phyloP scores from a whole-genome alignment of 2,113 vertebrate genomes.

The Sylvilagus bachmani region DNA sequence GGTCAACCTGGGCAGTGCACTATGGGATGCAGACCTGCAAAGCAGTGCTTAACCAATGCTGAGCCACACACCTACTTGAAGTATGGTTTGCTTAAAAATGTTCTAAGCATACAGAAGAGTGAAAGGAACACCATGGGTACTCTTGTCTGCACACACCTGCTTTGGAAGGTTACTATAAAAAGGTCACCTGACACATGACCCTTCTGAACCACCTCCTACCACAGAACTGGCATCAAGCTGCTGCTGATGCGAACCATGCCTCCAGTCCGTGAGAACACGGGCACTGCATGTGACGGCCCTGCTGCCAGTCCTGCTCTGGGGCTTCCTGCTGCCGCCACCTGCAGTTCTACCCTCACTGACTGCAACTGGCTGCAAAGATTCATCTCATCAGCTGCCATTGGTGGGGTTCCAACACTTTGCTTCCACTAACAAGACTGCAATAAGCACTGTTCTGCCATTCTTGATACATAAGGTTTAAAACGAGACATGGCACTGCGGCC shows the following conservation, averaged over 20 bases:
- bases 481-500: neutral
- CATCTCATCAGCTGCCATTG: neutral
- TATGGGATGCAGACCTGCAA: no score
- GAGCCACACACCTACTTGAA: no score
- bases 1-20: no score
- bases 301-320: no score
- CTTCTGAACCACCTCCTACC: neutral
- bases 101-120: neutral
- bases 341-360: neutral
- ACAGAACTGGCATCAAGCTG: neutral
- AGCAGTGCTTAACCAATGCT: no score
- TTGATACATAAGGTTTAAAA: neutral
- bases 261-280: no score
- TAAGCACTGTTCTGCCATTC: fast-evolving
- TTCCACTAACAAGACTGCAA: neutral
- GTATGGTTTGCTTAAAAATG: neutral
- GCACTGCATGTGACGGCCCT: no score
- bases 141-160: neutral
- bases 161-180: neutral
- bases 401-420: neutral
- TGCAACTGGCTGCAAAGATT: neutral
- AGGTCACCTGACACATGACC: neutral
- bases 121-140: neutral
- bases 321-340: neutral
- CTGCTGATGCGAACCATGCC: neutral